Conservation (phyloP, 2,797 vertebrate genomes). For the Myiotriccus ornatus region DNA sequence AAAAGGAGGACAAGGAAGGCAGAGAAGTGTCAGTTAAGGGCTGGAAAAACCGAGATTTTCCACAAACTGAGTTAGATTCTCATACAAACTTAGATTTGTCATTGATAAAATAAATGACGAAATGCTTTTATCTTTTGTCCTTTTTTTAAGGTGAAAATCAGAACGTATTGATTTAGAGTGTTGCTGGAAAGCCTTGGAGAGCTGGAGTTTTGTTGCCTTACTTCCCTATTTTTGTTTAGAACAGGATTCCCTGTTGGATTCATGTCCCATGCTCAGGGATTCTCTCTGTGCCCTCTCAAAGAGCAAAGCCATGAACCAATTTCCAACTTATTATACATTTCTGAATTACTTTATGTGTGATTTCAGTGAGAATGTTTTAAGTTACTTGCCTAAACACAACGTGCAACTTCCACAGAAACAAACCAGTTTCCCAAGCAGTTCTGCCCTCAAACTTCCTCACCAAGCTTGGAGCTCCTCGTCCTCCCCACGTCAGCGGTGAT, state of each 20-base stretch:
- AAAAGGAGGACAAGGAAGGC: not conserved
- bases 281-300: not conserved
- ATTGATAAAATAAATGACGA: not conserved
- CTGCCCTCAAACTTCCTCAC: not conserved
- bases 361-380: not conserved
- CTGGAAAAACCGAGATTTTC: not conserved
- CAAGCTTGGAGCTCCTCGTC: fast-evolving
- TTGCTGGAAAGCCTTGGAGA: not conserved
- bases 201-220: not conserved
- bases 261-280: not conserved
- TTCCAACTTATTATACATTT: not conserved
- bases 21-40: not conserved
- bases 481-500: fast-evolving
- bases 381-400: not conserved
- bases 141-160: not conserved
- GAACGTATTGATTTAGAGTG: not conserved
- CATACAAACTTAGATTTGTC: not conserved
- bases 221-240: not conserved
- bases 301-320: not conserved
- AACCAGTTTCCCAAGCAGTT: not conserved
- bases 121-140: not conserved
- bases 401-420: not conserved
- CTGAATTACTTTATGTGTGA: not conserved
- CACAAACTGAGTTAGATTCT: not conserved
- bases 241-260: not conserved